phyloP scores from a whole-genome alignment of 2,888 invertebrate genomes.

The Cartodere bifasciata region DNA sequence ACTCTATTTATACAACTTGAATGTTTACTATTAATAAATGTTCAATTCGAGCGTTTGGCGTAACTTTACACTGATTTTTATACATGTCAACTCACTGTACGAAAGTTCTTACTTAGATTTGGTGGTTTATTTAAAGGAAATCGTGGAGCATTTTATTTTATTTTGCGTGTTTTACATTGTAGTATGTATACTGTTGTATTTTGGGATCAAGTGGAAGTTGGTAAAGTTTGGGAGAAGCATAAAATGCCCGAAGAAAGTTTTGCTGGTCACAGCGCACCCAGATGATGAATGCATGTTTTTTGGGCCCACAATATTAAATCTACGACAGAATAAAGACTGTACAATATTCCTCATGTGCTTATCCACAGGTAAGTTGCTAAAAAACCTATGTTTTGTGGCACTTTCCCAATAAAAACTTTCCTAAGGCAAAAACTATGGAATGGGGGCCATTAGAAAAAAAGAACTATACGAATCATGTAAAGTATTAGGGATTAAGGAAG shows the following conservation, averaged over 20 bases:
- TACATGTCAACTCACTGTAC: too few relatives aligned
- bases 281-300: slow-evolving; percentile 99
- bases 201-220: slow-evolving; percentile 32
- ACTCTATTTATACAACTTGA: too few relatives aligned
- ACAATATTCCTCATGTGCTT: slow-evolving; percentile 74
- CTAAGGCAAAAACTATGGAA: slow-evolving; percentile 33
- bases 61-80: too few relatives aligned
- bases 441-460: slow-evolving; percentile 45
- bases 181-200: slow-evolving; percentile 39
- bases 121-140: slow-evolving; percentile 36
- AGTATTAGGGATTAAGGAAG: slow-evolving; percentile 63
- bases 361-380: slow-evolving; percentile 56
- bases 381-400: too few relatives aligned
- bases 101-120: slow-evolving; percentile 14
- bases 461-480: slow-evolving; percentile 77
- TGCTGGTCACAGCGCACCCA: slow-evolving; percentile 88
- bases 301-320: slow-evolving; percentile 71
- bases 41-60: too few relatives aligned
- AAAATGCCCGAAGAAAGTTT: slow-evolving; percentile 45
- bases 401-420: slow-evolving; percentile 9
- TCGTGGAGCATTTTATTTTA: slow-evolving; percentile 43
- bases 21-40: too few relatives aligned
- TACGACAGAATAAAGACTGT: slow-evolving; percentile 48
- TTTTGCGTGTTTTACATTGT: slow-evolving; percentile 39
- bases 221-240: slow-evolving; percentile 40